phyloP scores from a whole-genome alignment of 2,888 invertebrate genomes.

The Anaspis maculata region DNA sequence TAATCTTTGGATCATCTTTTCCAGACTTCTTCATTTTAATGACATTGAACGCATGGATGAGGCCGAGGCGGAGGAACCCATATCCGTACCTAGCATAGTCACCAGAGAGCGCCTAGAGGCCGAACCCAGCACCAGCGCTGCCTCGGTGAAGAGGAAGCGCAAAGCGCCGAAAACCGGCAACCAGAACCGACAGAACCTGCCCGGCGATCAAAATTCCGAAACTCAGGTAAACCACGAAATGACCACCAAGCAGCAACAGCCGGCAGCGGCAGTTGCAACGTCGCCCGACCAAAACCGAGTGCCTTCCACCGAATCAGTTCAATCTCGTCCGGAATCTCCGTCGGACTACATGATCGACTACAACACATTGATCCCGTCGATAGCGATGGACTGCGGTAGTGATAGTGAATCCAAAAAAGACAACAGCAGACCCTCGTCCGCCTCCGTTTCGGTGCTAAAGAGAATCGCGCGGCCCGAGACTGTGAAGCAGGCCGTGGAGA shows the following conservation, averaged over 20 bases:
- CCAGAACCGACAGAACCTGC: slow-evolving; percentile 1
- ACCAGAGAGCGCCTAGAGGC: no score
- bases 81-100: slow-evolving; percentile 32
- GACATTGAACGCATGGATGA: slow-evolving; percentile 59
- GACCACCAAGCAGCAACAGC: no score
- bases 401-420: slow-evolving; percentile 34
- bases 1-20: no score
- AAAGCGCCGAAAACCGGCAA: slow-evolving; percentile 38
- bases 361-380: slow-evolving; percentile 37
- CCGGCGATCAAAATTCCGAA: slow-evolving; percentile 15
- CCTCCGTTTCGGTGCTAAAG: no score
- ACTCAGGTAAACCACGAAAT: no score
- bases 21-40: slow-evolving; percentile 43
- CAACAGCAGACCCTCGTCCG: slow-evolving; percentile 9
- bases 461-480: slow-evolving; percentile 25
- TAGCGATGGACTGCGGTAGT: slow-evolving; percentile 35
- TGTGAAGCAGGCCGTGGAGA: slow-evolving; percentile 28
- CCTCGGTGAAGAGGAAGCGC: slow-evolving; percentile 19
- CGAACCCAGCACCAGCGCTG: slow-evolving; percentile 26
- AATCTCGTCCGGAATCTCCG: slow-evolving; percentile 36
- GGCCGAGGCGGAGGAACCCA: slow-evolving; percentile 46
- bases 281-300: slow-evolving; percentile 27
- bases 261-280: no score
- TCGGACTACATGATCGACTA: slow-evolving; percentile 38
- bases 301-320: slow-evolving; percentile 30